phyloP scores from a whole-genome alignment of 2,888 invertebrate genomes.

The Drosophila affinis region DNA sequence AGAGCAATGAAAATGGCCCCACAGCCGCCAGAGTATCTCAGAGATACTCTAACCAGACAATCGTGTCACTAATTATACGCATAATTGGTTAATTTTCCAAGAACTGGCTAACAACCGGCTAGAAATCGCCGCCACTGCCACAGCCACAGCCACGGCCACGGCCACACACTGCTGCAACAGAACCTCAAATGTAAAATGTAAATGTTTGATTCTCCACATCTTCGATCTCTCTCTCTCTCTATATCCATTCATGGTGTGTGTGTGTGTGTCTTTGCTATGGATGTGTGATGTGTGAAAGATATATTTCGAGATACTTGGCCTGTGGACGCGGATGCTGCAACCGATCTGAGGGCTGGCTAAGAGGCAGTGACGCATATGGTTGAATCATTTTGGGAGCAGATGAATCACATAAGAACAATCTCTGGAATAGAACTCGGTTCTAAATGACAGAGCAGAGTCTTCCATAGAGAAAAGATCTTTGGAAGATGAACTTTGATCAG shows the following conservation, averaged over 20 bases:
- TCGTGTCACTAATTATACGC: constrained; percentile 78
- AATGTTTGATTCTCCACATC: constrained; percentile 39
- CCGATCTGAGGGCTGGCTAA: constrained; percentile 17
- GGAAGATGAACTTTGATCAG: too few relatives aligned
- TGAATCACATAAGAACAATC: background rate
- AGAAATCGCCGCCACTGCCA: constrained; percentile 23
- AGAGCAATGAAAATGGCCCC: constrained; percentile 40
- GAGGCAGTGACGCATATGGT: constrained; percentile 20
- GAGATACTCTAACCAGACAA: constrained; percentile 67
- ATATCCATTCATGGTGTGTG: background rate
- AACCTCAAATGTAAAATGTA: constrained; percentile 47
- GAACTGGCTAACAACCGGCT: constrained; percentile 56
- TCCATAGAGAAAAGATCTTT: too few relatives aligned
- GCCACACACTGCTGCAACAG: constrained; percentile 10
- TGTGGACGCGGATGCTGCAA: background rate
- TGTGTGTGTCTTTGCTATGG: constrained; percentile 13
- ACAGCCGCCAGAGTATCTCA: constrained; percentile 10
- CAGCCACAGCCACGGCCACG: too few relatives aligned
- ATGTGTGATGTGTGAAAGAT: constrained; percentile 37
- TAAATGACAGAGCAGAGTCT: too few relatives aligned
- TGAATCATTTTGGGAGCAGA: background rate
- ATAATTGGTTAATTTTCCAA: constrained; percentile 76
- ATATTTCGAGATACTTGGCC: constrained; percentile 33
- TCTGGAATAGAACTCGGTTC: too few relatives aligned
- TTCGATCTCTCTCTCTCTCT: constrained; percentile 22